Conservation (phyloP, 2,888 invertebrate species). For the Amphimallon solstitiale region DNA sequence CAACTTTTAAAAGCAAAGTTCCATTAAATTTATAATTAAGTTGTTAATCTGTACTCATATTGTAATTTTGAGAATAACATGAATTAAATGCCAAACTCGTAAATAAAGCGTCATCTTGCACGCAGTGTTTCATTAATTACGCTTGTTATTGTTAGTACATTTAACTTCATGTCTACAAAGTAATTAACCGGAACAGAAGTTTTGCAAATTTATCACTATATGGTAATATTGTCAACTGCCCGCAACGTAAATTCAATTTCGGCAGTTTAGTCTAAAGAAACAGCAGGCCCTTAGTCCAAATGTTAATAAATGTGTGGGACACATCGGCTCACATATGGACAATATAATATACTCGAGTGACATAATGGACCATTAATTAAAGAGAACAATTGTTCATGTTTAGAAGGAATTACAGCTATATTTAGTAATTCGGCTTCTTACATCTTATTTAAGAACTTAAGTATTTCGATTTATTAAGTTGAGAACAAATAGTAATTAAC, state of each 20-base stretch:
- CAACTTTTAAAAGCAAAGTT: no score
- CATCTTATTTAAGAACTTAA: conserved; percentile 29
- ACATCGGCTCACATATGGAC: conserved; percentile 44
- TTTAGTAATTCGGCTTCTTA: conserved; percentile 37
- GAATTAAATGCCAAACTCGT: no score
- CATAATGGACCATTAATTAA: conserved; percentile 50
- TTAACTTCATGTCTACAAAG: conserved; percentile 15
- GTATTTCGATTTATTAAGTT: conserved; percentile 39
- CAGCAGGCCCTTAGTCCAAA: conserved; percentile 48
- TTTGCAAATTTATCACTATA: conserved; percentile 35
- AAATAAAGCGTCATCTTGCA: no score
- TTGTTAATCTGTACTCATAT: no score
- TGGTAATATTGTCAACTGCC: conserved; percentile 29
- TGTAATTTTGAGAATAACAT: no score
- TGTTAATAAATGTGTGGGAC: conserved; percentile 39
- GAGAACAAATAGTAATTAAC: conserved; percentile 42
- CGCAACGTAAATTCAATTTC: conserved; percentile 36
- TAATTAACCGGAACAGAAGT: conserved; percentile 27
- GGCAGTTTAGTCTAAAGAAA: conserved; percentile 44
- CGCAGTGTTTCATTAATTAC: no score
- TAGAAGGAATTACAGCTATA: conserved; percentile 39
- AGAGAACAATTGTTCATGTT: conserved; percentile 41
- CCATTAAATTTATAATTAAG: no score
- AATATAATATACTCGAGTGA: conserved; percentile 44
- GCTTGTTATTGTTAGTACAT: conserved; percentile 1